Evolutionary conservation across 1,140 invertebrate species (phyloP).

Genomic region (Triops longicaudatus): DNA sequence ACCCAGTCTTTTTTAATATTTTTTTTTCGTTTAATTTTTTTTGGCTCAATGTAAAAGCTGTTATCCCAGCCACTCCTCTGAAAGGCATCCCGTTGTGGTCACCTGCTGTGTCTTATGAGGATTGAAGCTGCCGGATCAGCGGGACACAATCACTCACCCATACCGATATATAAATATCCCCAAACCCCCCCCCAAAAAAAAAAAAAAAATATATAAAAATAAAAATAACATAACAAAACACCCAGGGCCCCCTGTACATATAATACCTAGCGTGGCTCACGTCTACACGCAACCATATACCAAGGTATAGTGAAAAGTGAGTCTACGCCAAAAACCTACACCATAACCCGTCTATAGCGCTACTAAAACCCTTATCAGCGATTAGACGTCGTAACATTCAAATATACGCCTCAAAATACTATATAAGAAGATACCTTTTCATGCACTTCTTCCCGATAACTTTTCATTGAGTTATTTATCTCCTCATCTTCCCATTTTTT

Average conservation of each 20-base stretch:
- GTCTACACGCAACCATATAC: neutral
- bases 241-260: too few species aligned
- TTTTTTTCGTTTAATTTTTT: neutral
- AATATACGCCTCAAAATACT: neutral
- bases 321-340: neutral
- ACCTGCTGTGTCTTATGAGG: conserved; percentile 11
- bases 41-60: neutral
- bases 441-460: neutral
- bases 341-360: neutral
- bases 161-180: conserved; percentile 3
- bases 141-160: conserved; percentile 8
- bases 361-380: conserved; percentile 8
- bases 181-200: too few species aligned
- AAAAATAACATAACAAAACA: too few species aligned
- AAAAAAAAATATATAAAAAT: too few species aligned
- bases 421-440: neutral
- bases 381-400: conserved; percentile 2
- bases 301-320: neutral
- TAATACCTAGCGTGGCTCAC: neutral
- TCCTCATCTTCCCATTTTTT: neutral
- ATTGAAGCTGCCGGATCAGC: conserved; percentile 14
- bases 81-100: conserved; percentile 4
- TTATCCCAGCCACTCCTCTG: conserved; percentile 10
- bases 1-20: neutral
- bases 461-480: conserved; percentile 9